These are phyloP conservation scores for Microcebus griseorufus DNA, from an alignment of 2,113 vertebrate species.

Conservation along the genomic window DNA sequence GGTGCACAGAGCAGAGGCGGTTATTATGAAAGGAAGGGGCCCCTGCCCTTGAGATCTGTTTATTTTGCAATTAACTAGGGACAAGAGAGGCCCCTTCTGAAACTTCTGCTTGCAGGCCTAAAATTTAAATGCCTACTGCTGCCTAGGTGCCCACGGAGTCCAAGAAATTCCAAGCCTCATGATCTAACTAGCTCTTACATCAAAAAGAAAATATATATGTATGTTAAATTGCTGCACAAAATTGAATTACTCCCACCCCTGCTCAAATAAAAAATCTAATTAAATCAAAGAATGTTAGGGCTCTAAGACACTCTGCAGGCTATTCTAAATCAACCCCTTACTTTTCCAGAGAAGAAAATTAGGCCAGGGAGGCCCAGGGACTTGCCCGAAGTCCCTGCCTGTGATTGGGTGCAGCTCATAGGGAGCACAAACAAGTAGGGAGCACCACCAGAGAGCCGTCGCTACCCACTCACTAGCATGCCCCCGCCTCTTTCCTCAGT, in stretches of 20 bases:
- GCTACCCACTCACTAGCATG: no score
- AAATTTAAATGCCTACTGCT: conserved; percentile 37
- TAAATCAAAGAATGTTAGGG: conserved; percentile 21
- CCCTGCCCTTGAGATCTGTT: conserved; percentile 48
- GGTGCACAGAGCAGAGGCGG: neutral
- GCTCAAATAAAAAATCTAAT: conserved; percentile 55
- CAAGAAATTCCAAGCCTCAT: conserved; percentile 42
- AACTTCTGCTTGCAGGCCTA: conserved; percentile 12
- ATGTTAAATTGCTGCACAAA: conserved; percentile 59
- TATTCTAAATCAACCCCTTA: conserved; percentile 11
- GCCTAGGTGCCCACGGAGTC: neutral
- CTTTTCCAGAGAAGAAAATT: neutral
- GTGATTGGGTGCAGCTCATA: neutral
- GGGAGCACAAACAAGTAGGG: neutral
- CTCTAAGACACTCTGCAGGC: neutral
- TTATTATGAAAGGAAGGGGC: conserved; percentile 45
- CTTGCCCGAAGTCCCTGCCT: neutral
- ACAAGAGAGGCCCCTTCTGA: conserved; percentile 50
- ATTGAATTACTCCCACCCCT: neutral
- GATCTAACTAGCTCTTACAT: conserved; percentile 45
- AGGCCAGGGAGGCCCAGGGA: neutral
- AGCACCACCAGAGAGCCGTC: no score
- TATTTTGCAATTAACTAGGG: conserved; percentile 59
- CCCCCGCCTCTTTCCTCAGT: neutral
- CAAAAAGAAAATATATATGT: conserved; percentile 60